These are phyloP conservation scores for Brachyistius frenatus DNA, from an alignment of 2,113 vertebrate species.

Conservation along the genomic window DNA sequence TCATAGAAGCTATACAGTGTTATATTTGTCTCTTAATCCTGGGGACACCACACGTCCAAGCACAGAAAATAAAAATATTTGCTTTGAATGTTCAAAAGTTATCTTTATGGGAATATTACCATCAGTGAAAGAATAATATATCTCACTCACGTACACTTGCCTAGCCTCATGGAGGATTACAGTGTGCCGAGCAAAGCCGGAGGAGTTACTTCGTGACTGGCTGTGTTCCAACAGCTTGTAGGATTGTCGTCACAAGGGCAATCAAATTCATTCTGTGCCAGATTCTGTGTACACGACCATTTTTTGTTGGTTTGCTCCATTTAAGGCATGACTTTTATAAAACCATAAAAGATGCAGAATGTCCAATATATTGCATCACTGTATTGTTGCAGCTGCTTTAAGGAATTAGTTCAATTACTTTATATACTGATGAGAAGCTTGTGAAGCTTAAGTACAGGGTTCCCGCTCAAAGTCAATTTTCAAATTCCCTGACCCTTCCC, in stretches of 20 bases:
- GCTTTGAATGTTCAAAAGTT: too few species aligned
- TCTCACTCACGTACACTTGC: neutral
- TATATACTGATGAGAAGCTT: neutral
- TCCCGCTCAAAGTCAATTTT: too few species aligned
- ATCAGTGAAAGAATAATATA: neutral
- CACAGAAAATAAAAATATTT: too few species aligned
- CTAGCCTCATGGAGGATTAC: neutral
- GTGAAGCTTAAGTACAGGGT: neutral
- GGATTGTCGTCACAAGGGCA: neutral
- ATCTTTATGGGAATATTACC: neutral
- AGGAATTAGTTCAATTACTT: constrained; percentile 4
- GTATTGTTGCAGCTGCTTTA: neutral
- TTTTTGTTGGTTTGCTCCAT: neutral
- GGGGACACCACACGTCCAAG: too few species aligned
- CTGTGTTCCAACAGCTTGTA: neutral
- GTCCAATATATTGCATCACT: neutral
- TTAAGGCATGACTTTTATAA: neutral
- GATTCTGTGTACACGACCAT: neutral
- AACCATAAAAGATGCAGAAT: neutral
- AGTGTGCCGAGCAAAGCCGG: neutral
- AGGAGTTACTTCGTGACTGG: neutral
- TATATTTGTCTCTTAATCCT: neutral
- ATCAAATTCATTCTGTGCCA: neutral
- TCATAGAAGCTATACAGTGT: neutral
- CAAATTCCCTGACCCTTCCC: too few species aligned